Base-by-base conservation (phyloP, 2,797 vertebrate species). In the Octomys mimax region DNA sequence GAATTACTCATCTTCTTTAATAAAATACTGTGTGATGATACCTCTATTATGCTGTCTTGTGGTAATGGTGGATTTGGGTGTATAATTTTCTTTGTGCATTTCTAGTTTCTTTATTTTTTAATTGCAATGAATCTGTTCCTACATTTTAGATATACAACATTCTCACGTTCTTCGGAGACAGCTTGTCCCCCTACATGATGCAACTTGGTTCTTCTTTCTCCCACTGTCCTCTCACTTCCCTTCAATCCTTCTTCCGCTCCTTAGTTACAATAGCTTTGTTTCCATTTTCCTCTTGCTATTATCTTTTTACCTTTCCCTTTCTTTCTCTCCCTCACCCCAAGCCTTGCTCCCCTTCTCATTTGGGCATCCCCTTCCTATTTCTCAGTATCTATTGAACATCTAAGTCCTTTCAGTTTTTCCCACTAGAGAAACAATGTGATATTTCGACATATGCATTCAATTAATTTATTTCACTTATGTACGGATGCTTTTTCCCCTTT, bases 1-100 rank as follows among this genome's bases (percentile, higher is more conserved):
- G 26, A 89, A 89, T 89, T 95, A 36, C 1, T 77, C 6, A 52
- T 33, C 57, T 95, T 81, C 66, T 93, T 85, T 89, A 81, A 87
- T 94, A 59, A 88, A 93, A 89, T 78, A n/a, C 89, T 94, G 89
- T 49, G 21, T 93, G 39, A 75, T 73, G 22, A 62, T 11, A 4
- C 11, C 21, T 83, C 9, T 52, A 3, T 90, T 52, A 82, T 10
- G 36, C 59, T 85, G 2, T 14, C 68, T 68, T 92, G 77, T 9
- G 6, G 9, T 61, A 1, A 80, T 39, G 16, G 64, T 81, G 21
- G 4, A 78, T 16, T 49, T 87, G 18, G 42, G 2, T 93, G 91
- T 75, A 19, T 36, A 31, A 57, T 64, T 62, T 92, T 46, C 13
- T 75, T 42, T 88, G 2, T 81, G n/a, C 19, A 57, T 62, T 49